Conservation (phyloP, 2,797 vertebrate species). For the Kryptopterus vitreolus region DNA sequence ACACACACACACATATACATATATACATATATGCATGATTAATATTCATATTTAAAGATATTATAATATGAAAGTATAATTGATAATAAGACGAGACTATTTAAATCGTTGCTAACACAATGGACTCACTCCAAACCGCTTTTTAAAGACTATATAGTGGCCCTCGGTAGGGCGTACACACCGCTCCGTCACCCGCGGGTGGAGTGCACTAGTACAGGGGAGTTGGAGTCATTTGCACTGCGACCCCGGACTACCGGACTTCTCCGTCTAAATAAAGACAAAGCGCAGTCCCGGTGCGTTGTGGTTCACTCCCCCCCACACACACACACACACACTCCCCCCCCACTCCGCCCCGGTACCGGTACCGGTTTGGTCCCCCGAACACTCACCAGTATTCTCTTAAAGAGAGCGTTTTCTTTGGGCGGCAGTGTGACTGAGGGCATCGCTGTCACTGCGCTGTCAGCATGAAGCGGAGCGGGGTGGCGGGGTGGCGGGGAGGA, state of each 20-base stretch:
- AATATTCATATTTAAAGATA: too few species aligned
- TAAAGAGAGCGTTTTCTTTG: conserved; percentile 97
- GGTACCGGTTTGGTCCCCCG: too few species aligned
- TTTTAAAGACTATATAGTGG: background rate
- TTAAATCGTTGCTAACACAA: background rate
- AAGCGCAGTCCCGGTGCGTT: background rate
- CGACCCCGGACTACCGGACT: background rate
- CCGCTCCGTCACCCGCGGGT: background rate
- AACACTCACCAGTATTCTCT: conserved; percentile 94
- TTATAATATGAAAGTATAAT: background rate
- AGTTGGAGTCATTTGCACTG: background rate
- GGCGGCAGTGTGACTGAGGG: conserved; percentile 93
- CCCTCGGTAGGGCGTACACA: background rate
- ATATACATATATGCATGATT: too few species aligned
- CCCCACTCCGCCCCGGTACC: too few species aligned
- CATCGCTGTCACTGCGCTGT: conserved; percentile 79
- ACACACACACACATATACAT: background rate
- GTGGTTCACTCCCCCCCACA: background rate
- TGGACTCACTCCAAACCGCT: background rate
- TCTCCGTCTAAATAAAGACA: background rate
- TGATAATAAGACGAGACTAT: background rate
- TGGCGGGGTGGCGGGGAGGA: too few species aligned
- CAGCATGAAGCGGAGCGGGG: conserved; percentile 38
- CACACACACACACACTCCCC: too few species aligned
- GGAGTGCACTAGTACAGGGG: background rate